phyloP scores from a whole-genome alignment of 2,888 invertebrate species.

The Xylota segnis region DNA sequence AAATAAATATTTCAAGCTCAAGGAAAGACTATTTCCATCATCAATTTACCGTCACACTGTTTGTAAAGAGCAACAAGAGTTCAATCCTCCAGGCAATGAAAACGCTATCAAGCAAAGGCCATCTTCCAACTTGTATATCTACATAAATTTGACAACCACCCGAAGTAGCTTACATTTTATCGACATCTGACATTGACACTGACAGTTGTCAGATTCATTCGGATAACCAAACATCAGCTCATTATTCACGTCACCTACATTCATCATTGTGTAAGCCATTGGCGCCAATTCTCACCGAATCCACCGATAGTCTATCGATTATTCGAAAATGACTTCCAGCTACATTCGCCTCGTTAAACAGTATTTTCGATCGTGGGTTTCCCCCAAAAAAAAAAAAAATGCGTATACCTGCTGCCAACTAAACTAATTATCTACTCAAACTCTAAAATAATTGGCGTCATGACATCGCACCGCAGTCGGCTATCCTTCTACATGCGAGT shows the following conservation, averaged over 20 bases:
- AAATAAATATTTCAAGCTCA: no score
- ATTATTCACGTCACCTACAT: conserved; percentile 16
- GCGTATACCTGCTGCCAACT: conserved; percentile 51
- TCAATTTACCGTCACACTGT: no score
- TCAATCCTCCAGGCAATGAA: no score
- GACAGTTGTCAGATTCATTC: conserved; percentile 21
- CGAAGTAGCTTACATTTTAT: conserved; percentile 9
- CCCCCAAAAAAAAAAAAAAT: background rate
- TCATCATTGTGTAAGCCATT: background rate
- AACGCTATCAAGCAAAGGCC: no score
- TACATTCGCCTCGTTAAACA: conserved; percentile 27
- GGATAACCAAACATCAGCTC: conserved; percentile 7
- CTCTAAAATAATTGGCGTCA: conserved; percentile 63
- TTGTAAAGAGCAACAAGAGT: no score
- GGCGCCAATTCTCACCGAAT: conserved; percentile 1
- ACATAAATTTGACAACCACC: background rate
- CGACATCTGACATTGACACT: conserved; percentile 50
- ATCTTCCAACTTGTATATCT: no score
- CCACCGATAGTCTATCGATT: background rate
- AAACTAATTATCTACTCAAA: conserved; percentile 70
- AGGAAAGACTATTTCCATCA: no score
- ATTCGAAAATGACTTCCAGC: conserved; percentile 22
- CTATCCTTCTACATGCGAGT: background rate
- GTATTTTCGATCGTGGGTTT: conserved; percentile 26
- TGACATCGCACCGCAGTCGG: conserved; percentile 58